These are phyloP conservation scores for Tachypleus tridentatus DNA, from an alignment of 1,140 invertebrate genomes.

Conservation along the genomic window DNA sequence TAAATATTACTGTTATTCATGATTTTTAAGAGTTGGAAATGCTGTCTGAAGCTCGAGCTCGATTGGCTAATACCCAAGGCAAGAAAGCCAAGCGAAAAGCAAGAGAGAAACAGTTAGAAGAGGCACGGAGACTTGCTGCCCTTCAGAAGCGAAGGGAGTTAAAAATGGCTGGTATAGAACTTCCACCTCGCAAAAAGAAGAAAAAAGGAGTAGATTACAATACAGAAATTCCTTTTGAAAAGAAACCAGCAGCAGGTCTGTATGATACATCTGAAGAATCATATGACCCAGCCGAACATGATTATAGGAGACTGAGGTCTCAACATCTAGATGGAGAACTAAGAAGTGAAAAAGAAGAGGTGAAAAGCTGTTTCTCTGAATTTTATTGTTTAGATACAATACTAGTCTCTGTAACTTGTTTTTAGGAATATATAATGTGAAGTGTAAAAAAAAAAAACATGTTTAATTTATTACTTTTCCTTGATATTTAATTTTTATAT, in stretches of 20 bases:
- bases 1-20: constrained; percentile 1
- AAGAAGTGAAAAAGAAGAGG: constrained; percentile 76
- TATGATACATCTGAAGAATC: constrained; percentile 84
- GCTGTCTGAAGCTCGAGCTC: constrained; percentile 94
- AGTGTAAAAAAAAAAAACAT: too few relatives aligned
- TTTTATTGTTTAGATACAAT: background rate
- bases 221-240: constrained; percentile 95
- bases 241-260: constrained; percentile 77
- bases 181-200: constrained; percentile 46
- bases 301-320: constrained; percentile 78
- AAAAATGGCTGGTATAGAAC: constrained; percentile 90
- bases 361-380: constrained; percentile 25
- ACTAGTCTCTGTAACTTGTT: too few relatives aligned
- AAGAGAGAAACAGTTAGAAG: constrained; percentile 95
- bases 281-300: constrained; percentile 72
- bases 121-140: constrained; percentile 88
- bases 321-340: constrained; percentile 88
- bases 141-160: constrained; percentile 93
- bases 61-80: constrained; percentile 97
- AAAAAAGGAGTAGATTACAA: constrained; percentile 95
- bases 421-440: too few relatives aligned
- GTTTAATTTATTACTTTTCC: too few relatives aligned
- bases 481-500: too few relatives aligned
- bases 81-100: constrained; percentile 99
- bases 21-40: constrained; percentile 76